Percentiles rank a stretch among this genome's conserved stretches.
These are phyloP conservation scores for Plotosus lineatus DNA, from an alignment of 2,113 vertebrate genomes.

Conservation along the genomic window DNA sequence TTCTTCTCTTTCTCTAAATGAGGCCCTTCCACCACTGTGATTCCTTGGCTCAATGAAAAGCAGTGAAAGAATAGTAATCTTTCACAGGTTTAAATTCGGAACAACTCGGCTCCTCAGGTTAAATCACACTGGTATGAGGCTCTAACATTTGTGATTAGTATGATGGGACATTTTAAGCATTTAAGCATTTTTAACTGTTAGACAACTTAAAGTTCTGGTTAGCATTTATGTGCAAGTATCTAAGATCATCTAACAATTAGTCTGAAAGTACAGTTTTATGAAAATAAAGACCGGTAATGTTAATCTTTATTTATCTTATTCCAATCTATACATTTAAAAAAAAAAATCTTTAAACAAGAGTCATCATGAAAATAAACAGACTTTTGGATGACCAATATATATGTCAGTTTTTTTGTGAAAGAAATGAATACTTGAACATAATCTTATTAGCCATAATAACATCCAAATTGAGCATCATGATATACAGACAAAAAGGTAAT, in stretches of 20 bases:
- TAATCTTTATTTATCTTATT: not conserved
- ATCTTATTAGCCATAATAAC: not conserved
- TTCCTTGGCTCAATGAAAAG: conserved; percentile 58
- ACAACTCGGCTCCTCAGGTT: not conserved
- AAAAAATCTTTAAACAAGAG: not conserved
- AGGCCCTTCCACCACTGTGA: conserved; percentile 67
- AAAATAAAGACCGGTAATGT: not conserved
- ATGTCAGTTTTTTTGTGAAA: not conserved
- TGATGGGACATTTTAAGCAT: not conserved
- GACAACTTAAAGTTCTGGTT: not conserved
- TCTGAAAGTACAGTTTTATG: not conserved
- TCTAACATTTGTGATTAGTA: not conserved
- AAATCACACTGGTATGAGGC: not conserved
- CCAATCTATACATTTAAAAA: not conserved
- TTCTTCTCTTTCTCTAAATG: conserved; percentile 64
- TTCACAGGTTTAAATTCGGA: conserved; percentile 30
- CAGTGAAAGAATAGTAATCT: conserved; percentile 33
- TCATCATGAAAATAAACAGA: not conserved
- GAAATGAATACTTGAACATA: not conserved
- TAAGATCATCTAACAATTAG: not conserved
- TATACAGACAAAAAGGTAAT: not conserved
- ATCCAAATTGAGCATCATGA: not conserved
- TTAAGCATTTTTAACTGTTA: not conserved
- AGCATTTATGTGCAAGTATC: no score
- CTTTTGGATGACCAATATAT: not conserved